These are phyloP conservation scores for Cataglyphis rosenhaueri DNA, from an alignment of 2,888 invertebrate genomes.

Conservation along the genomic window DNA sequence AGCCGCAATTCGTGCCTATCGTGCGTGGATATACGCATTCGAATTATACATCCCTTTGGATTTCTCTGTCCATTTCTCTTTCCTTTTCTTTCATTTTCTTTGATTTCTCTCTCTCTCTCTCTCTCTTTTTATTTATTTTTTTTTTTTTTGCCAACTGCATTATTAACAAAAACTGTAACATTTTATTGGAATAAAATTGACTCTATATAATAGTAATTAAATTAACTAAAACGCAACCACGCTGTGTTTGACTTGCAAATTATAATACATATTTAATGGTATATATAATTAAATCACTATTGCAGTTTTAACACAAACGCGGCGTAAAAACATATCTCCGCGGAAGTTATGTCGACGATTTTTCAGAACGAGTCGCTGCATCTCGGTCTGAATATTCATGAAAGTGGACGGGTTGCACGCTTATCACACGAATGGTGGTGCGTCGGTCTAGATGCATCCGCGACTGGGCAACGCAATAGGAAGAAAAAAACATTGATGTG, in stretches of 20 bases:
- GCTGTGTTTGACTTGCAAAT: conserved; percentile 33
- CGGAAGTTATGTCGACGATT: conserved; percentile 60
- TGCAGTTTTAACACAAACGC: conserved; percentile 11
- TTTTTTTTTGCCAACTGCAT: background rate
- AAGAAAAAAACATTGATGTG: background rate
- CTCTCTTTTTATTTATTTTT: background rate
- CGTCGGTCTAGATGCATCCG: background rate
- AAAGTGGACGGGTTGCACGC: conserved; percentile 43
- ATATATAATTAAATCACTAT: conserved; percentile 28
- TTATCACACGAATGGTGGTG: conserved; percentile 38
- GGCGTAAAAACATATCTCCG: background rate
- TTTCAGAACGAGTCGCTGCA: conserved; percentile 58
- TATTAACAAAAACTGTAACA: conserved; percentile 5
- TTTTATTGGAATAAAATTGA: conserved; percentile 1
- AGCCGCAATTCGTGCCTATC: background rate
- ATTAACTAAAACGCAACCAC: background rate
- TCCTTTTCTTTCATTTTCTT: background rate
- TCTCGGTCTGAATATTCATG: conserved; percentile 65
- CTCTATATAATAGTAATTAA: background rate
- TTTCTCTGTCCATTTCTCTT: background rate
- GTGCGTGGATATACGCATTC: background rate
- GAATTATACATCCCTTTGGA: background rate
- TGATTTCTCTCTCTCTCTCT: background rate
- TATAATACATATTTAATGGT: conserved; percentile 20
- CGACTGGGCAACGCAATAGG: too few relatives aligned